These are phyloP conservation scores for Xestia rhomboidea DNA, from an alignment of 2,888 invertebrate genomes.

Conservation along the genomic window DNA sequence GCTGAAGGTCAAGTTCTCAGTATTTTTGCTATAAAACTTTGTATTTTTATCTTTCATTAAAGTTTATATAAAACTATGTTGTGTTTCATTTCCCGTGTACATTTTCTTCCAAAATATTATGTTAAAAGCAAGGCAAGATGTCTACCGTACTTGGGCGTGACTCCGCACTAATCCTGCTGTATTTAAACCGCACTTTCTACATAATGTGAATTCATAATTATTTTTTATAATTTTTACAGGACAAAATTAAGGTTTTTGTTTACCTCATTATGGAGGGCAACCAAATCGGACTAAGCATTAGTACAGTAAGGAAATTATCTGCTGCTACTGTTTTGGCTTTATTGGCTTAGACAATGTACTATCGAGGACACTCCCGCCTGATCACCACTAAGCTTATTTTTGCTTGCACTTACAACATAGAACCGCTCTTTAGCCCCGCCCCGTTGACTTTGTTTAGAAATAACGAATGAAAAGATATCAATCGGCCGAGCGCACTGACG, in stretches of 20 bases:
- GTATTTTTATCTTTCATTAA: slow-evolving; percentile 59
- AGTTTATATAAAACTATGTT: slow-evolving; percentile 52
- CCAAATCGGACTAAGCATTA: neutral
- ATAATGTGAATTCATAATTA: slow-evolving; percentile 57
- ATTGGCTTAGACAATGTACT: neutral
- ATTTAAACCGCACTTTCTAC: slow-evolving; percentile 57
- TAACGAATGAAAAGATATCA: too few species aligned
- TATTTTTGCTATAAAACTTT: slow-evolving; percentile 32
- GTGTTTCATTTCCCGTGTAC: slow-evolving; percentile 23
- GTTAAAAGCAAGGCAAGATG: slow-evolving; percentile 55
- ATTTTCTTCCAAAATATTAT: slow-evolving; percentile 46
- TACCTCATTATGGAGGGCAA: slow-evolving; percentile 20
- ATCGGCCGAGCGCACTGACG: too few species aligned
- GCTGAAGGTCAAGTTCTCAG: neutral
- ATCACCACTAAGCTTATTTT: too few species aligned
- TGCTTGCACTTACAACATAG: too few species aligned
- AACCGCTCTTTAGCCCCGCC: too few species aligned
- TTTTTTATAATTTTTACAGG: slow-evolving; percentile 26
- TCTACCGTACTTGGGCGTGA: slow-evolving; percentile 63
- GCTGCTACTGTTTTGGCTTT: neutral
- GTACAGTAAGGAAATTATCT: neutral
- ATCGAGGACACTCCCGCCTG: too few species aligned
- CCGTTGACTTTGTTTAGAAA: too few species aligned
- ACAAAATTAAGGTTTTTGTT: slow-evolving; percentile 37
- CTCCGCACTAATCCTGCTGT: slow-evolving; percentile 67